A percentile compares a stretch with the other conserved stretches of the same genome.
phyloP scores from a whole-genome alignment of 2,888 invertebrate species.

The Hedychridium roseum region DNA sequence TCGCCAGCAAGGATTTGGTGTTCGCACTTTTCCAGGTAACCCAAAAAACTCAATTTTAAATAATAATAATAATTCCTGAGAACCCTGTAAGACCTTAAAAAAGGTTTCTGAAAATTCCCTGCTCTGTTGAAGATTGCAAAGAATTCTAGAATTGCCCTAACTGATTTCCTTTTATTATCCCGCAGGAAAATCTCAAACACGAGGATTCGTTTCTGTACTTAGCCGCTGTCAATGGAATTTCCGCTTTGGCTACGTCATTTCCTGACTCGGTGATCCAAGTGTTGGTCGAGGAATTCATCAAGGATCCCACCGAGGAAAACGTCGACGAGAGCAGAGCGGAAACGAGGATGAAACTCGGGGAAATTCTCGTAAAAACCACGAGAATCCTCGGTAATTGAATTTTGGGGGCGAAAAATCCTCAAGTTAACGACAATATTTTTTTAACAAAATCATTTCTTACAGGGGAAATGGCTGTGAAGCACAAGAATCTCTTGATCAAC shows the following conservation, averaged over 20 bases:
- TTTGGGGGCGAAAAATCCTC: background rate
- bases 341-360: slow-evolving; percentile 80
- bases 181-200: slow-evolving; percentile 77
- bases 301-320: slow-evolving; percentile 50
- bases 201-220: slow-evolving; percentile 85
- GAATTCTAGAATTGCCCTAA: no score
- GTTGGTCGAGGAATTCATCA: slow-evolving; percentile 74
- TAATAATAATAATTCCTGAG: no score
- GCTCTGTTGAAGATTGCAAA: no score
- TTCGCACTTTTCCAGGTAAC: slow-evolving; percentile 78
- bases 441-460: no score
- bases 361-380: slow-evolving; percentile 78
- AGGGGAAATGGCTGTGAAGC: slow-evolving; percentile 78
- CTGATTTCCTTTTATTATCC: slow-evolving; percentile 49
- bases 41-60: no score
- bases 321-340: slow-evolving; percentile 66
- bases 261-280: slow-evolving; percentile 75
- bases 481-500: slow-evolving; percentile 75
- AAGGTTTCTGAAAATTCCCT: no score
- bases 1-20: slow-evolving; percentile 72
- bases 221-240: slow-evolving; percentile 78
- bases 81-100: no score
- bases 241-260: slow-evolving; percentile 72
- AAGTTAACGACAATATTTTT: no score
- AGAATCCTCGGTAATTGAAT: slow-evolving; percentile 73